Percentiles rank a stretch among this genome's conserved stretches.
Evolutionary conservation across 2,797 vertebrate species (phyloP).

Genomic region (Jordanella pulchra): DNA sequence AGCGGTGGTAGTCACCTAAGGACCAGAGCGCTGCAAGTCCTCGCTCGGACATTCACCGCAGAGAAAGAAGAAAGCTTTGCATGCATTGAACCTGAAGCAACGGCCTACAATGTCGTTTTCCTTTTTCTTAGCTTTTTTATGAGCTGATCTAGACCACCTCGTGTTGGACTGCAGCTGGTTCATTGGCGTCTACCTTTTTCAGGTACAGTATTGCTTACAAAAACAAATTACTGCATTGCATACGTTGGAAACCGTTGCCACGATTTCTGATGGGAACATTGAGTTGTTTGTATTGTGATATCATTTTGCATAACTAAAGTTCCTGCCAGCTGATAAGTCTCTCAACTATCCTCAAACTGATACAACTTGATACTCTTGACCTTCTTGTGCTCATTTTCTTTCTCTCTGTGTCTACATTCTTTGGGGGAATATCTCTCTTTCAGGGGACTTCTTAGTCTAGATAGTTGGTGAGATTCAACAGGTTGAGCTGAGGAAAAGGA

Average conservation of each 20-base stretch:
- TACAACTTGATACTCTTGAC: constrained; percentile 36
- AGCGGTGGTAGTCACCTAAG: constrained; percentile 68
- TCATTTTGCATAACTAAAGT: constrained; percentile 55
- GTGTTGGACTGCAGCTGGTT: constrained; percentile 79
- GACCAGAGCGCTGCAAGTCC: constrained; percentile 66
- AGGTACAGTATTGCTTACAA: constrained; percentile 82
- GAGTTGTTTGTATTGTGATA: constrained; percentile 15
- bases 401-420: constrained; percentile 35
- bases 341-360: constrained; percentile 46
- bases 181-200: constrained; percentile 69
- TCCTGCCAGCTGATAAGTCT: constrained; percentile 55
- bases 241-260: constrained; percentile 10
- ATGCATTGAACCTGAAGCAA: constrained; percentile 30
- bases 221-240: constrained; percentile 32
- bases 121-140: constrained; percentile 46
- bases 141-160: constrained; percentile 68
- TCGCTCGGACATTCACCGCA: constrained; percentile 61
- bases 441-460: constrained; percentile 12
- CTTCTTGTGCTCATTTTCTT: constrained; percentile 41
- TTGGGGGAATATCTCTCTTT: constrained; percentile 24
- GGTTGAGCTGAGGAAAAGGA: constrained; percentile 54
- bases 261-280: neutral
- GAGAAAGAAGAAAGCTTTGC: constrained; percentile 51
- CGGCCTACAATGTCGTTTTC: constrained; percentile 54
- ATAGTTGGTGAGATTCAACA: constrained; percentile 64